Base-by-base conservation (phyloP, 2,888 invertebrate genomes). In the Xylota sylvarum region DNA sequence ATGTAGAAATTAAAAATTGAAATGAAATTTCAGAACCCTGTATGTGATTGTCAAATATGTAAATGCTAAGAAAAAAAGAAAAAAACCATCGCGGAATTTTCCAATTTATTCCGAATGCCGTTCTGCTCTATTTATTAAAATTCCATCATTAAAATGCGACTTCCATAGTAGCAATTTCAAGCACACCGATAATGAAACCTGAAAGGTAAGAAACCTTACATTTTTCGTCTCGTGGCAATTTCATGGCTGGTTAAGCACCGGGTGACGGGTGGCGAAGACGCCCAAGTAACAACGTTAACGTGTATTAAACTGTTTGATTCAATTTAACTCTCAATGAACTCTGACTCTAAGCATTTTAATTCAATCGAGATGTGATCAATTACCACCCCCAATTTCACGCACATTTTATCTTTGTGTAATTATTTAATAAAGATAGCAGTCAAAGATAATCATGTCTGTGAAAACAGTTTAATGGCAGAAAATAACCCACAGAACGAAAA, bases 371-470 rank as follows among this genome's bases (percentile, higher is more conserved):
- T 62, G 43, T 14, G 12, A 55, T 55, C 35, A 55, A 35, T 23
- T 55, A 19, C 52, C 23, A 23, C 23, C 23, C 52, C 43, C 27
- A 12, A 2, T 73, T 72, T 46, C 17, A 56, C 35, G 37, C 58
- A 74, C 19, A 74, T 74, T 32, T 37, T 52, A 56, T 65, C n/a
- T 72, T 9, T 60, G 10, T 32, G 32, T 67, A 40, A 60, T 74
- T 80, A 74, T 74, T 67, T 62, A 40, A 80, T 74, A 67, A 74
- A 56, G 43, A 52, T 5, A 40, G 7, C 62, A 55, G 43, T 52
- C 40, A 60, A 50, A 32, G 23, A 50, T 50, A 46, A 67, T 77
- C 27, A 65, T 77, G 46, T 50, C 32, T 37, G 58, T n/a, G 5
- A 56, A 60, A 80, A 32, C 67, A 60, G 50, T 65, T 46, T 4